Percentiles rank a stretch among this genome's conserved stretches.
Evolutionary conservation across 1,140 invertebrate species (phyloP).

Genomic region (Bacillus rossius): DNA sequence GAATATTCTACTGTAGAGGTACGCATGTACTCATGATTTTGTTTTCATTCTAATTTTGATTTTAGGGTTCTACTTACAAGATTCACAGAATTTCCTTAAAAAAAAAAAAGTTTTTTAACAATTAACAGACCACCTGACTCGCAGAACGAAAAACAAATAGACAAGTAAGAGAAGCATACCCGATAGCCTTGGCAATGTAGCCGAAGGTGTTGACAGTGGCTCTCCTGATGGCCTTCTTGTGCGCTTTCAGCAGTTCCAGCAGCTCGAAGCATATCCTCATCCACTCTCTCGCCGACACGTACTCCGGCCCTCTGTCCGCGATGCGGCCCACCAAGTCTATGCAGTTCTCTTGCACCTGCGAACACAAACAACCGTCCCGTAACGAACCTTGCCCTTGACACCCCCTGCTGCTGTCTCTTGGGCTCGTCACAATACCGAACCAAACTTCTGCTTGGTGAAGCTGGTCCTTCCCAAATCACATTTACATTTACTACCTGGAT

Average conservation of each 20-base stretch:
- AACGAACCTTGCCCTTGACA: too few relatives aligned
- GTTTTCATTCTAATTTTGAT: not conserved
- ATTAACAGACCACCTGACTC: not conserved
- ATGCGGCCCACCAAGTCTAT: constrained; percentile 99
- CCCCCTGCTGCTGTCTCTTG: too few relatives aligned
- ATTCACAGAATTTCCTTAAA: not conserved
- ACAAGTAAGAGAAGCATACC: constrained; percentile 41
- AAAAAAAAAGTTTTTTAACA: not conserved
- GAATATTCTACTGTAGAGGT: too few relatives aligned
- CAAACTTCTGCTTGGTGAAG: too few relatives aligned
- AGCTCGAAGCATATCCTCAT: constrained; percentile 99
- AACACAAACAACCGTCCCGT: constrained; percentile 32
- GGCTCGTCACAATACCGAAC: too few relatives aligned
- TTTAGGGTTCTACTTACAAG: not conserved
- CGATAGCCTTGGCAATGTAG: constrained; percentile 99
- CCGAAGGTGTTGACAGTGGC: constrained; percentile 99
- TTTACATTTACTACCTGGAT: too few relatives aligned
- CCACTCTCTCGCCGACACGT: constrained; percentile 98
- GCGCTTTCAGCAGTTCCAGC: constrained; percentile 96
- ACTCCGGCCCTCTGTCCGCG: constrained; percentile 98
- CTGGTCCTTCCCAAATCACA: too few relatives aligned
- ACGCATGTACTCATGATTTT: not conserved
- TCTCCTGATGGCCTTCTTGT: constrained; percentile 97
- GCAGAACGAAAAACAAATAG: not conserved
- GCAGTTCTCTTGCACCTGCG: constrained; percentile 97